Evolutionary conservation across 2,797 vertebrate genomes (phyloP), one percentile per base, ranked within the genome.

Genomic region (Coregonus ussuriensis): DNA sequence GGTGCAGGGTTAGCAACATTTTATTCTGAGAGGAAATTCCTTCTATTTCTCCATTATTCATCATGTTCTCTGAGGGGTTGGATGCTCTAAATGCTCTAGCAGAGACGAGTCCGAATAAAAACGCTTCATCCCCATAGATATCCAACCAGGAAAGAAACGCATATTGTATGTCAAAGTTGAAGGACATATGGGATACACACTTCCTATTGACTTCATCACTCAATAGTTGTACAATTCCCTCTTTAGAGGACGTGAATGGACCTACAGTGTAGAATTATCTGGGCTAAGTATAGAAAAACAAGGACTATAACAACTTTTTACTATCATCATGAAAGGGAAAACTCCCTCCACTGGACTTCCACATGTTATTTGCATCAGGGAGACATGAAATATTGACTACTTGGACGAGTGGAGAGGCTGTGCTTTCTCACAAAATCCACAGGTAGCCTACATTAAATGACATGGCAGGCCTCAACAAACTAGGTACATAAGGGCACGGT

Each of bases 41-140:
- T 91, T 83, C 87, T 88, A 88, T 89, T 91, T 88, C 91, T 92
- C 88, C 88, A 89, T 93, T 93, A 91, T 93, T 94, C 92, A 93
- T 90, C 76, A 76, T 71, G 90, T 82, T 90, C 91, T 92, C 85
- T 0, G 81, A 91, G 92, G 91, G 85, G 81, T 82, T 37, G 75
- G 88, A 89, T 87, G 88, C 83, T 88, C 83, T 93, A 92, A 95
- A 86, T 90, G 88, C 81, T 94, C 82, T 91, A 93, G 76, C 93
- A 94, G 93, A 92, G 86, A 69, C 71, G 1, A 75, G 73, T 47
- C 82, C 78, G 82, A 87, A 83, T 84, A 88, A 54, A 89, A 91
- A 89, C 81, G 83, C 84, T 87, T 88, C 84, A 89, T 91, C 86
- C 83, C 67, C 67, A 76, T 82, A 77, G 84, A 87, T 88, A 83